phyloP scores from a whole-genome alignment of 2,113 vertebrate species.

The Nothoprocta perdicaria region DNA sequence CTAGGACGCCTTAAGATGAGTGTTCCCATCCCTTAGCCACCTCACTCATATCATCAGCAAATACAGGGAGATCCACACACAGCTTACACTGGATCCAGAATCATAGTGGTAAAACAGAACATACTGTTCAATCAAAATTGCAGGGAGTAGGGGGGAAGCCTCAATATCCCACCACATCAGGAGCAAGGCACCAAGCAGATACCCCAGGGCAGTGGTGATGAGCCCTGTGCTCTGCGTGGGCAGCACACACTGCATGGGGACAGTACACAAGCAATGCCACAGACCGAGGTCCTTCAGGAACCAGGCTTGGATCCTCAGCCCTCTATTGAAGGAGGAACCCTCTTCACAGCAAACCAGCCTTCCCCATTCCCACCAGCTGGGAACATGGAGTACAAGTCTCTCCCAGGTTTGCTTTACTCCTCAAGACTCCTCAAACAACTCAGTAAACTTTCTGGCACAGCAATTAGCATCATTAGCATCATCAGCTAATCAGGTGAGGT shows the following conservation, averaged over 20 bases:
- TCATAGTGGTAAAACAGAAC: background rate
- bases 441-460: conserved; percentile 25
- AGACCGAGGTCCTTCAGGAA: background rate
- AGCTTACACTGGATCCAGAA: background rate
- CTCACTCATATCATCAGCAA: background rate
- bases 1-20: background rate
- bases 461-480: conserved; percentile 51
- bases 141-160: background rate
- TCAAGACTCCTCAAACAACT: background rate
- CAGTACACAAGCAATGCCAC: background rate
- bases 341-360: background rate
- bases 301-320: background rate
- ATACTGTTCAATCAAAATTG: background rate
- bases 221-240: too few relatives aligned
- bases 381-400: background rate
- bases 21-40: background rate
- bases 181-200: background rate
- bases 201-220: background rate
- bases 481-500: background rate
- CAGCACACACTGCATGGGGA: background rate
- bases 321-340: background rate
- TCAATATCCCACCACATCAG: background rate
- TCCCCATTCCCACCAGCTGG: background rate
- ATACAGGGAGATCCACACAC: background rate
- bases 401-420: background rate